A percentile compares a stretch with the other conserved stretches of the same genome.
phyloP scores from a whole-genome alignment of 2,797 vertebrate species.

The Sciaenops ocellatus region DNA sequence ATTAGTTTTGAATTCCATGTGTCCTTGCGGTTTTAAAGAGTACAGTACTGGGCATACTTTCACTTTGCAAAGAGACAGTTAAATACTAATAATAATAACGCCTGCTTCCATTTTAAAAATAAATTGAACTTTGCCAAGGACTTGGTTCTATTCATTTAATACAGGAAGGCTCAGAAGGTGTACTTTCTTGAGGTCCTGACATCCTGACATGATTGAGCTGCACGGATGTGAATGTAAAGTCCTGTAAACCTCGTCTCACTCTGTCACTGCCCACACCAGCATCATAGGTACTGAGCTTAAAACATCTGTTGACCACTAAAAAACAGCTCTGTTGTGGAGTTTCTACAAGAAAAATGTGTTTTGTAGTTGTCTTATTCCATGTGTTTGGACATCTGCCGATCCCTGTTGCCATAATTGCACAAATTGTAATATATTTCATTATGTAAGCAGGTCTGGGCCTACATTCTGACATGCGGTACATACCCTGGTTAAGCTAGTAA shows the following conservation, averaged over 20 bases:
- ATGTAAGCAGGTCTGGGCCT: neutral
- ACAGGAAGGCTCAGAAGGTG: neutral
- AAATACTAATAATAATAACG: neutral
- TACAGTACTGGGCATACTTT: neutral
- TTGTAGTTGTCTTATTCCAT: constrained; percentile 12
- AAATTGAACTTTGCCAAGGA: constrained; percentile 6
- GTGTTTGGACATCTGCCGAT: constrained; percentile 35
- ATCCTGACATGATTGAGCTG: neutral
- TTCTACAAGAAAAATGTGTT: constrained; percentile 2
- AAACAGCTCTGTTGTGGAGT: neutral
- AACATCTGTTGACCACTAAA: constrained; percentile 19
- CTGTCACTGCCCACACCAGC: neutral
- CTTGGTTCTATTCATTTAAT: neutral
- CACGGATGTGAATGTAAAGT: constrained; percentile 6
- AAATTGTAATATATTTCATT: constrained; percentile 22
- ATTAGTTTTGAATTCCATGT: neutral
- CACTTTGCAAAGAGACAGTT: neutral
- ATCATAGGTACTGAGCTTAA: constrained; percentile 17
- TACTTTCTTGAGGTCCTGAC: constrained; percentile 18
- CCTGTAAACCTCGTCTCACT: neutral
- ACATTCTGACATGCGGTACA: constrained; percentile 5
- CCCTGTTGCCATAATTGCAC: neutral
- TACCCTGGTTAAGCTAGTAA: constrained; percentile 25
- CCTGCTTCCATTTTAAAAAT: constrained; percentile 5
- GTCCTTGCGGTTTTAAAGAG: neutral